Evolutionary conservation across 2,797 vertebrate species (phyloP).

Genomic region (Manis pentadactyla): DNA sequence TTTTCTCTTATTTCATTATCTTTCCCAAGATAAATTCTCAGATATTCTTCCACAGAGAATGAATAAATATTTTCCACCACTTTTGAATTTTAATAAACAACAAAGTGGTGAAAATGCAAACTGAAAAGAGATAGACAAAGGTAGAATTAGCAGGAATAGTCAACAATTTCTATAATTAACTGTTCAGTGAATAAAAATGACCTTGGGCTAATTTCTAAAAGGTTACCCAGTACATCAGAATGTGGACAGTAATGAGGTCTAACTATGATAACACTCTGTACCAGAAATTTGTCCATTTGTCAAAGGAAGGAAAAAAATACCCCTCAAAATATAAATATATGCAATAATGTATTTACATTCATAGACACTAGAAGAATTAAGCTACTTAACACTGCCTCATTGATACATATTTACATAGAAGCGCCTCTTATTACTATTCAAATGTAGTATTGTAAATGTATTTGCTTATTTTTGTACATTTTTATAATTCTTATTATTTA

Average conservation of each 20-base stretch:
- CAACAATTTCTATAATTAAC: conserved; percentile 17
- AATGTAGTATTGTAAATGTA: conserved; percentile 17
- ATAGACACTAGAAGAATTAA: conserved; percentile 17
- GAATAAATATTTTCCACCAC: conserved; percentile 17
- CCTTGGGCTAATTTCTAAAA: conserved; percentile 55
- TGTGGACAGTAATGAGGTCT: conserved; percentile 28
- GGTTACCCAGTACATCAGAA: conserved; percentile 23
- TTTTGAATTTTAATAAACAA: conserved; percentile 53
- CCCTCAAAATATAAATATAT: neutral
- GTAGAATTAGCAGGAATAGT: neutral
- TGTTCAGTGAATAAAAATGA: conserved; percentile 34
- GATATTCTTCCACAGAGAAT: conserved; percentile 16
- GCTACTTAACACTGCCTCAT: neutral
- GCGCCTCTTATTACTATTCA: neutral
- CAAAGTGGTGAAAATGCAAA: conserved; percentile 24
- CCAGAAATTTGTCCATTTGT: conserved; percentile 8
- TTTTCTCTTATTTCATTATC: conserved; percentile 16
- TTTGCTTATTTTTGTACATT: conserved; percentile 54
- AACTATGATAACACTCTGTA: neutral
- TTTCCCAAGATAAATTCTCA: conserved; percentile 32
- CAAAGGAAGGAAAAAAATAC: neutral
- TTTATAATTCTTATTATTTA: conserved; percentile 70
- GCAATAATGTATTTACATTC: conserved; percentile 24
- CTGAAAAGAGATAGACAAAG: neutral
- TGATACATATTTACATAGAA: conserved; percentile 31